Evolutionary conservation across 2,113 vertebrate species (phyloP).

Genomic region (Forbesichthys agassizii): DNA sequence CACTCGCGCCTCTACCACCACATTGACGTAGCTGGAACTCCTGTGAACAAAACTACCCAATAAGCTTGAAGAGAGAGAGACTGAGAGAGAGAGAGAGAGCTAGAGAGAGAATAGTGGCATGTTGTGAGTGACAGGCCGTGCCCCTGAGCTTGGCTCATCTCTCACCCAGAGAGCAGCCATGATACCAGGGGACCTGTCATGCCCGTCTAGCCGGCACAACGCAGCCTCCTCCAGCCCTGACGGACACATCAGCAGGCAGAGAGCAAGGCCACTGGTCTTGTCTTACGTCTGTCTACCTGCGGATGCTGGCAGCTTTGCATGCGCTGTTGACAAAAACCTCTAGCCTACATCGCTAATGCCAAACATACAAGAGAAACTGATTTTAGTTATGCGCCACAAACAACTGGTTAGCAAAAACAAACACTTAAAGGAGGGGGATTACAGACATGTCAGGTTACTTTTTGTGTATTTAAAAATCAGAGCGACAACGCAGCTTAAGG

Average conservation of each 20-base stretch:
- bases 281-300: slow-evolving; percentile 23
- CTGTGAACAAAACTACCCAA: no score
- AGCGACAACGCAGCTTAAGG: neutral
- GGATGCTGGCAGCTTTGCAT: neutral
- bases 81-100: neutral
- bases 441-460: slow-evolving; percentile 7
- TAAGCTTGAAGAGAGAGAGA: slow-evolving; percentile 18
- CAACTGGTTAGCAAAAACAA: slow-evolving; percentile 28
- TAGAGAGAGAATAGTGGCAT: slow-evolving; percentile 21
- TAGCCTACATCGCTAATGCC: slow-evolving; percentile 5
- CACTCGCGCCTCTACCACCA: no score
- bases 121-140: slow-evolving; percentile 64
- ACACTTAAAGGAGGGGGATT: slow-evolving; percentile 36
- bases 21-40: no score
- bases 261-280: slow-evolving; percentile 17
- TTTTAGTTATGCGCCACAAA: slow-evolving; percentile 42
- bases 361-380: slow-evolving; percentile 5
- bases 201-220: slow-evolving; percentile 42
- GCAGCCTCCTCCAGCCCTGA: slow-evolving; percentile 23
- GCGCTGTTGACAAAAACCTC: slow-evolving; percentile 19
- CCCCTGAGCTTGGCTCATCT: slow-evolving; percentile 52
- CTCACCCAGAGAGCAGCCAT: slow-evolving; percentile 39
- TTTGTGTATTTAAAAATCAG: slow-evolving; percentile 45
- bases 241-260: slow-evolving; percentile 36
- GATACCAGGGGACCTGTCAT: slow-evolving; percentile 58